Conservation (phyloP, 2,113 vertebrate species). For the Cephalopterus ornatus region DNA sequence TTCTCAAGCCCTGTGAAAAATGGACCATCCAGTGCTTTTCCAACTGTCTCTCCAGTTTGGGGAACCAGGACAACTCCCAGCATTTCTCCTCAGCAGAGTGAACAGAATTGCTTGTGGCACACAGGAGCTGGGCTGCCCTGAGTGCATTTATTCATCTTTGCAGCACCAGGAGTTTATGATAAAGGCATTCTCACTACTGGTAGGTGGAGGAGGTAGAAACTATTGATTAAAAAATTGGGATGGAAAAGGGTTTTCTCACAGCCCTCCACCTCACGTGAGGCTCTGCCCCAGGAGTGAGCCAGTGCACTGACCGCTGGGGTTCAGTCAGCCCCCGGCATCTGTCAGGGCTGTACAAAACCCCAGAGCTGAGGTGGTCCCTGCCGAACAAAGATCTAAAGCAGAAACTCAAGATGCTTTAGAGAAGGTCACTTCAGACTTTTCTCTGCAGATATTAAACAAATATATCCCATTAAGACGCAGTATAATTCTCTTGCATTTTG, state of each 20-base stretch:
- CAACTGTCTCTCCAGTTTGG: background rate
- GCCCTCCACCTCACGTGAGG: background rate
- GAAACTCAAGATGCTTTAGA: background rate
- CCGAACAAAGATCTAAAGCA: background rate
- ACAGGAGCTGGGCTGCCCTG: background rate
- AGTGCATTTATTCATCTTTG: slow-evolving; percentile 11
- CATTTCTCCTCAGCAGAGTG: background rate
- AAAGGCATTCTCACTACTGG: background rate
- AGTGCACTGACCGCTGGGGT: background rate
- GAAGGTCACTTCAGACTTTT: background rate
- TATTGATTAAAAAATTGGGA: background rate
- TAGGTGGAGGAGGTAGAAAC: background rate
- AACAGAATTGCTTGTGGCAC: background rate
- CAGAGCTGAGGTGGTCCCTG: background rate
- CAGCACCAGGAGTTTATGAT: background rate
- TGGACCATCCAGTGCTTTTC: background rate
- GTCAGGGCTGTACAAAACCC: background rate
- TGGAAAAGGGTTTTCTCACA: background rate
- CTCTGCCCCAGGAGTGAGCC: background rate
- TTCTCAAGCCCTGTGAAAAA: background rate
- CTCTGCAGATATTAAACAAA: background rate
- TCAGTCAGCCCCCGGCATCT: background rate
- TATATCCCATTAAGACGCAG: background rate
- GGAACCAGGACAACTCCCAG: background rate
- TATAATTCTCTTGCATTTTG: background rate